A percentile compares a stretch with the other conserved stretches of the same genome.
Evolutionary conservation across 2,113 vertebrate genomes (phyloP).

Genomic region (Thamnophis sirtalis): DNA sequence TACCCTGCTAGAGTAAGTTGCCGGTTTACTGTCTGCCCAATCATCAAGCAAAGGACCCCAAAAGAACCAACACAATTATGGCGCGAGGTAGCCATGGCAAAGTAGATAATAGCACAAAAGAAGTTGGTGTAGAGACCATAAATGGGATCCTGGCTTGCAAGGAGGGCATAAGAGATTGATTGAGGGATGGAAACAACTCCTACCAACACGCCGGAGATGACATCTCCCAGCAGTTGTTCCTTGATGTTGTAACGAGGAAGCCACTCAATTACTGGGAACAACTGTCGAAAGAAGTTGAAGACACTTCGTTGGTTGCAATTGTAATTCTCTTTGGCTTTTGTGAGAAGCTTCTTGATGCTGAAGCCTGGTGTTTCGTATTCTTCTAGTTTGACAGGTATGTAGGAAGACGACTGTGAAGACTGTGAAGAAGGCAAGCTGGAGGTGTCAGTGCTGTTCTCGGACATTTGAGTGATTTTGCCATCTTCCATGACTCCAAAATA

Average conservation of each 20-base stretch:
- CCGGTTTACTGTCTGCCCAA: slow-evolving; percentile 58
- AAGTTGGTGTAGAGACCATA: slow-evolving; percentile 69
- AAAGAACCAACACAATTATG: slow-evolving; percentile 62
- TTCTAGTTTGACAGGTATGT: slow-evolving; percentile 37
- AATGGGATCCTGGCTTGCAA: slow-evolving; percentile 64
- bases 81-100: slow-evolving; percentile 44
- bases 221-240: slow-evolving; percentile 48
- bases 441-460: not conserved
- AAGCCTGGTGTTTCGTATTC: slow-evolving; percentile 11
- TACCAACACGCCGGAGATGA: slow-evolving; percentile 62
- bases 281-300: slow-evolving; percentile 2
- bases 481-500: slow-evolving; percentile 30
- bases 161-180: slow-evolving; percentile 63
- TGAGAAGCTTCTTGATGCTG: slow-evolving; percentile 37
- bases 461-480: not conserved
- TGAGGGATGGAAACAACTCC: slow-evolving; percentile 63
- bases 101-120: slow-evolving; percentile 64
- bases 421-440: not conserved
- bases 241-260: slow-evolving; percentile 46
- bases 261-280: slow-evolving; percentile 59
- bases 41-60: slow-evolving; percentile 61
- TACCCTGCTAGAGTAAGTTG: slow-evolving; percentile 62
- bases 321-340: slow-evolving; percentile 34
- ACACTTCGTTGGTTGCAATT: not conserved
- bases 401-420: not conserved